These are phyloP conservation scores for Potamilus streckersoni DNA, from an alignment of 1,140 invertebrate species.

Conservation along the genomic window DNA sequence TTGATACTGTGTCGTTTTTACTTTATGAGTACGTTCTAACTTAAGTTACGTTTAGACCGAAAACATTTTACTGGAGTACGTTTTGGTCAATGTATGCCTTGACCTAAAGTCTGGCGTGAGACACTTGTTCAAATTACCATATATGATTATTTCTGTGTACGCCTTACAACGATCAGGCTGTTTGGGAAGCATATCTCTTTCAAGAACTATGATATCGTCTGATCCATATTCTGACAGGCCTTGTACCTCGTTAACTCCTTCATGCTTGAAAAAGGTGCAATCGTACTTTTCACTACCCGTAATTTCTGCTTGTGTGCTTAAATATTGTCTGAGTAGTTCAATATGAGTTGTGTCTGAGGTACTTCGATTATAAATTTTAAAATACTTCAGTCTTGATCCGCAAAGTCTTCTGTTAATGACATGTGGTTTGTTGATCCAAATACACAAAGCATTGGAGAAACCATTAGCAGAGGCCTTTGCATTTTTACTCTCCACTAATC, in stretches of 20 bases:
- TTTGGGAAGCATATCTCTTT: conserved; percentile 56
- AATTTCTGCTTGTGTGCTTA: no score
- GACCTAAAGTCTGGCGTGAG: no score
- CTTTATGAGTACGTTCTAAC: no score
- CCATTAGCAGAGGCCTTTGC: conserved; percentile 14
- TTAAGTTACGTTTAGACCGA: no score
- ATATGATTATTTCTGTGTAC: conserved; percentile 53
- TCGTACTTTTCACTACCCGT: no score
- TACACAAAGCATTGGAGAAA: conserved; percentile 56
- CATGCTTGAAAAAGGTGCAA: no score
- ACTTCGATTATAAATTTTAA: not conserved
- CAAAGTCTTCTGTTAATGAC: conserved; percentile 65
- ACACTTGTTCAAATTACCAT: conserved; percentile 41
- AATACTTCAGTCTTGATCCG: conserved; percentile 48
- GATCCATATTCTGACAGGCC: not conserved
- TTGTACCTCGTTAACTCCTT: not conserved
- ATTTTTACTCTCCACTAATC: not conserved
- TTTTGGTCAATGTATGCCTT: no score
- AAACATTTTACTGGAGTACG: no score
- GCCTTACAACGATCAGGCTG: conserved; percentile 40
- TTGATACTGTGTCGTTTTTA: no score
- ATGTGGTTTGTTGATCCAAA: conserved; percentile 69
- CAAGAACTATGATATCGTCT: conserved; percentile 23
- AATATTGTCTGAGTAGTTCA: no score
- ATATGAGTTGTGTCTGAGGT: no score